Evolutionary conservation across 2,888 invertebrate genomes (phyloP), one percentile per base, ranked within the genome.

Genomic region (Nomada fucata): DNA sequence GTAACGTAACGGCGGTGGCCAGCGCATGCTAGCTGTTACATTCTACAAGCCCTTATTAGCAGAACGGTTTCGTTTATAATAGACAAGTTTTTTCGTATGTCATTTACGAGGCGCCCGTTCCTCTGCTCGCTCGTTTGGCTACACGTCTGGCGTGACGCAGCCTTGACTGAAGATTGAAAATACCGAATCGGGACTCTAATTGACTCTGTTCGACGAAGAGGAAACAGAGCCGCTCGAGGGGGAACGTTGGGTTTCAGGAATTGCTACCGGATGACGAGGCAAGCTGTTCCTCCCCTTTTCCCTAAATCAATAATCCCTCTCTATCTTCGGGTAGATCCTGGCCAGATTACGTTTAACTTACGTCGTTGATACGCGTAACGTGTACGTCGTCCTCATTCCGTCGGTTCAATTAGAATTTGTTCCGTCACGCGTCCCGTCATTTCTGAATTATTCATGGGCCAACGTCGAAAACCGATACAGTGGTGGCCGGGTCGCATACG

Each of bases 191-290:
- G 36, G 78, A 79, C 76, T 86, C 87, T 88, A 88, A 88, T 89
- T 88, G 88, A 87, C 88, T 88, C 79, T 84, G 89, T 68, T 83
- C 87, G 64, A 53, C 74, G 68, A 76, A 80, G 88, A 83, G 86
- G 85, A 88, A 88, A 88, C 79, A 60, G 68, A 77, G 80, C 65
- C 65, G 77, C 72, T 76, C 73, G 78, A 76, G 78, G 78, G 82
- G 81, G 83, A 78, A 73, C 75, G 59, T 47, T 29, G 79, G 87
- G 76, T 88, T 88, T 87, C 83, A 86, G 91, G 90, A 92, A 93
- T 93, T 92, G 90, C 89, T 84, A 85, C 81, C 86, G 88, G 89
- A 92, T 92, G 92, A 92, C 91, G 90, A 88, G 87, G 92, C 88
- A 88, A 75, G 70, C 88, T 86, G 87, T 87, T 83, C 85, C 82